Percentiles rank a stretch among this genome's conserved stretches.
phyloP scores from a whole-genome alignment of 2,113 vertebrate species.

The Burhinus bistriatus region DNA sequence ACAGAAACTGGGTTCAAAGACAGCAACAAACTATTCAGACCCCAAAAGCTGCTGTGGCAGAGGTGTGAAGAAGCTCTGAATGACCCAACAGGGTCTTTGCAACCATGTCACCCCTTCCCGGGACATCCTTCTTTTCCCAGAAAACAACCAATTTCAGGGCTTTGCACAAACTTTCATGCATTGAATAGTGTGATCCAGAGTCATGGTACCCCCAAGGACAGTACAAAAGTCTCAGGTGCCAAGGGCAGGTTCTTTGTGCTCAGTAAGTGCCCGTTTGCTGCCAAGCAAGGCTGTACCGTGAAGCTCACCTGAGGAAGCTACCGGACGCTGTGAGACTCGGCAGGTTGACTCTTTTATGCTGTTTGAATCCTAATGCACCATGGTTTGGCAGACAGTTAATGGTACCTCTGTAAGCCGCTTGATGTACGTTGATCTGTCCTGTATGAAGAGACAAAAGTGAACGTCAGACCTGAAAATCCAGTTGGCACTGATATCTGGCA shows the following conservation, averaged over 20 bases:
- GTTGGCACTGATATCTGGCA: background rate
- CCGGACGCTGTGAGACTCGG: slow-evolving; percentile 27
- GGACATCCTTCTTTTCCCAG: background rate
- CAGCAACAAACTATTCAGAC: background rate
- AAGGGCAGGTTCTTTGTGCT: background rate
- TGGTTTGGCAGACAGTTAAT: slow-evolving; percentile 53
- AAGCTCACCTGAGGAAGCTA: background rate
- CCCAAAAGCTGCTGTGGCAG: background rate
- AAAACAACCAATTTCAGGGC: background rate
- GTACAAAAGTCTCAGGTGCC: background rate
- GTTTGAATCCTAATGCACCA: slow-evolving; percentile 51
- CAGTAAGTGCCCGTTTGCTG: background rate
- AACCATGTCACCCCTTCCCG: background rate
- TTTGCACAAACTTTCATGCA: background rate
- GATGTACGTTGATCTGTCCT: slow-evolving; percentile 15
- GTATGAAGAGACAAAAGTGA: background rate
- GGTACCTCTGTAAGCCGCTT: slow-evolving; percentile 56
- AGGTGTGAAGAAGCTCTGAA: background rate
- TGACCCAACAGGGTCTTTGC: background rate
- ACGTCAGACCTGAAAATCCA: background rate
- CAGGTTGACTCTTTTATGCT: slow-evolving; percentile 2
- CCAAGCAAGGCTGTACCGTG: accelerated
- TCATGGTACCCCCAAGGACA: background rate
- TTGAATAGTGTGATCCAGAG: background rate
- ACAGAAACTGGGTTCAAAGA: background rate